Evolutionary conservation across 92 coral and sea anemone species (phyloP).

Genomic region (Porites cylindrica): DNA sequence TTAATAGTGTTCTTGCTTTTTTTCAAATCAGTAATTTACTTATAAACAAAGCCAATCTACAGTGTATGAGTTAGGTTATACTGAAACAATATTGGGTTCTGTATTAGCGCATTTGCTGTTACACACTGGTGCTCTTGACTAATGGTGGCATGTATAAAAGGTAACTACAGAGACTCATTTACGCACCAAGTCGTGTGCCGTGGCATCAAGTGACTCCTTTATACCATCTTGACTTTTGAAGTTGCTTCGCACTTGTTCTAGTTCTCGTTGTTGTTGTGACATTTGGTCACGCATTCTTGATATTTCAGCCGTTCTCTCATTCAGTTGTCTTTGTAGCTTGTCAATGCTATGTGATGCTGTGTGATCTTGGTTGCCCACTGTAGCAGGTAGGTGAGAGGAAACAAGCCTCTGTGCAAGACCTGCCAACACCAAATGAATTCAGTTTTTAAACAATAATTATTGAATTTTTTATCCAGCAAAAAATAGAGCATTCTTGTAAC

Average conservation of each 20-base stretch:
- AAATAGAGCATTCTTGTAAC: not conserved
- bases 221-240: slow-evolving; percentile 66
- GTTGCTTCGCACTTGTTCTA: slow-evolving; percentile 72
- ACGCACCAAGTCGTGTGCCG: slow-evolving; percentile 84
- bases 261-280: slow-evolving; percentile 77
- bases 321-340: slow-evolving; percentile 69
- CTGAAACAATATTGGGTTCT: too few species aligned
- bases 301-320: slow-evolving; percentile 79
- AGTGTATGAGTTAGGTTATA: too few species aligned
- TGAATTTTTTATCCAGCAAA: too few species aligned
- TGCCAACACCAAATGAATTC: slow-evolving; percentile 11
- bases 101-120: too few species aligned
- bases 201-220: slow-evolving; percentile 70
- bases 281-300: slow-evolving; percentile 82
- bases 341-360: slow-evolving; percentile 54
- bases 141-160: too few species aligned
- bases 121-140: too few species aligned
- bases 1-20: too few species aligned
- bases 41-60: too few species aligned
- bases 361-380: slow-evolving; percentile 10
- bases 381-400: slow-evolving; percentile 33
- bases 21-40: too few species aligned
- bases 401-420: slow-evolving; percentile 81
- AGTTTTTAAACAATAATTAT: too few species aligned
- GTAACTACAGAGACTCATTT: not conserved